Percentiles rank a stretch among this genome's conserved stretches.
Conservation (phyloP, 2,888 invertebrate species). For the Dynastes grantii region DNA sequence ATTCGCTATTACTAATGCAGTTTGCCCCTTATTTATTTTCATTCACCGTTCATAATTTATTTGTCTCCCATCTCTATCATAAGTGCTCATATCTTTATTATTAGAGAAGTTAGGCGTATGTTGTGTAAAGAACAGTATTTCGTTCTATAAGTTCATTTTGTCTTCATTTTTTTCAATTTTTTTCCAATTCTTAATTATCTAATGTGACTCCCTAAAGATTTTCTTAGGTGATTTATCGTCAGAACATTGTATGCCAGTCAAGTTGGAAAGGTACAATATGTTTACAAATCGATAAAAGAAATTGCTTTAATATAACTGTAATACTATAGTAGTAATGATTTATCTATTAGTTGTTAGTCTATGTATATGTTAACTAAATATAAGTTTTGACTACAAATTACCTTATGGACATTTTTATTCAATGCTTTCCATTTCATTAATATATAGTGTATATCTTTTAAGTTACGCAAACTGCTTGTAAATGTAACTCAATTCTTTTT, state of each 20-base stretch:
- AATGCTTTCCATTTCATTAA: neutral
- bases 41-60: slow-evolving; percentile 3
- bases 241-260: neutral
- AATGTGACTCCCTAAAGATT: too few relatives aligned
- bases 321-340: neutral
- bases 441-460: neutral
- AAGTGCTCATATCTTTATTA: neutral
- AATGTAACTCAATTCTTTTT: too few relatives aligned
- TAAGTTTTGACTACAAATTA: slow-evolving; percentile 1
- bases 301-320: neutral
- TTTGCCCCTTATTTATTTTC: slow-evolving; percentile 4
- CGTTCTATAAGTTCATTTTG: too few relatives aligned
- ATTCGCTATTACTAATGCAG: neutral
- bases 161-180: neutral
- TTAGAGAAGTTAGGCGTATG: too few relatives aligned
- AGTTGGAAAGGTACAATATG: neutral
- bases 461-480: too few relatives aligned
- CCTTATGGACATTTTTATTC: neutral
- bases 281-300: neutral
- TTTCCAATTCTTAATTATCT: too few relatives aligned
- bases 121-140: too few relatives aligned
- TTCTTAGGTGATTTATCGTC: too few relatives aligned
- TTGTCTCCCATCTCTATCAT: neutral
- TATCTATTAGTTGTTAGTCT: slow-evolving; percentile 17
- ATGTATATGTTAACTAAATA: slow-evolving; percentile 4